Percentiles rank a stretch among this genome's conserved stretches.
Conservation (phyloP, 2,113 vertebrate species). For the Tretioscincus oriximinensis region DNA sequence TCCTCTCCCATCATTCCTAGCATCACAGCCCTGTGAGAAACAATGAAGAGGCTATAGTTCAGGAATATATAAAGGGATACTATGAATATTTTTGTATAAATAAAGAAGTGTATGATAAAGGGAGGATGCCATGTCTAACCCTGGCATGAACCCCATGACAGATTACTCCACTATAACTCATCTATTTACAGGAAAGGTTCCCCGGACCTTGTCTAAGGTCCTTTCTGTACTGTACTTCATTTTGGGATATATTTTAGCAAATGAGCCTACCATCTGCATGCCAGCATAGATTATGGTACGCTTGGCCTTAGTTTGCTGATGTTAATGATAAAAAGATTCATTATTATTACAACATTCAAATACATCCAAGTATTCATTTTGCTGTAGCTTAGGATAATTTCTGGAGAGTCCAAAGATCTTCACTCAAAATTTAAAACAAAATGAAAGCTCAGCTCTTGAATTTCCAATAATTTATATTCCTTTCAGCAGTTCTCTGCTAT, state of each 20-base stretch:
- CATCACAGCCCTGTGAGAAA: too few species aligned
- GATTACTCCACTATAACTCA: background rate
- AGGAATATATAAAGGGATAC: too few species aligned
- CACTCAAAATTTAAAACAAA: background rate
- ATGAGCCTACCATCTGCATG: too few species aligned
- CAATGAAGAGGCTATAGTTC: too few species aligned
- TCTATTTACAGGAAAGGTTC: background rate
- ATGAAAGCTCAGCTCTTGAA: conserved; percentile 11
- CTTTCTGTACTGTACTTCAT: too few species aligned
- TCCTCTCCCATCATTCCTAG: too few species aligned
- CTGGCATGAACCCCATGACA: background rate
- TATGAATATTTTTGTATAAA: too few species aligned
- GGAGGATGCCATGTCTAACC: background rate
- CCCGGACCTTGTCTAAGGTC: fast-evolving
- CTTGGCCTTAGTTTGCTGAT: background rate
- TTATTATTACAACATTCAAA: background rate
- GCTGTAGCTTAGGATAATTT: background rate
- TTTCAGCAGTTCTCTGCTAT: too few species aligned
- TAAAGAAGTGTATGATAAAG: background rate
- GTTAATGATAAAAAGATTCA: background rate
- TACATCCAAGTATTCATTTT: background rate
- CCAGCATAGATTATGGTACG: too few species aligned
- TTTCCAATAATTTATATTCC: too few species aligned
- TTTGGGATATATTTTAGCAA: too few species aligned
- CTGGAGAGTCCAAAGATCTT: background rate